Conservation (phyloP, 2,888 invertebrate genomes). For the Pterostichus madidus region DNA sequence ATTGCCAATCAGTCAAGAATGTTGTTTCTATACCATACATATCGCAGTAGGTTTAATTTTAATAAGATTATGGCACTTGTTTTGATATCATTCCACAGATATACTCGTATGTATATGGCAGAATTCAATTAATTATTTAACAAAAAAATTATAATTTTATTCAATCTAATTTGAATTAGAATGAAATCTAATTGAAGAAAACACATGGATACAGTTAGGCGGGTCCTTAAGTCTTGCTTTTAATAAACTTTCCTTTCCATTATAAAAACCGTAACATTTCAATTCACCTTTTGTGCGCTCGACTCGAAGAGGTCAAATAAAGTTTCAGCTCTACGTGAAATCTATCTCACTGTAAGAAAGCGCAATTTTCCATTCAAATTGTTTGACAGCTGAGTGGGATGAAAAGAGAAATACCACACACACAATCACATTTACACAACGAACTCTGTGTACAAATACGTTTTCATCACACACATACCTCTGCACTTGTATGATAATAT, state of each 20-base stretch:
- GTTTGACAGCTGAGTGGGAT: slow-evolving; percentile 43
- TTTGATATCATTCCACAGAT: background rate
- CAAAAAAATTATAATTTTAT: background rate
- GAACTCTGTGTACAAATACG: slow-evolving; percentile 1
- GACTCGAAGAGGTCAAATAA: slow-evolving; percentile 27
- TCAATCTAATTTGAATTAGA: background rate
- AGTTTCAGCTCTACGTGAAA: slow-evolving; percentile 26
- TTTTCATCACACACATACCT: slow-evolving; percentile 7
- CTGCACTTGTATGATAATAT: slow-evolving; percentile 32
- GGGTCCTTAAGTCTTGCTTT: background rate
- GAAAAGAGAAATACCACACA: slow-evolving; percentile 46
- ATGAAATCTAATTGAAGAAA: background rate
- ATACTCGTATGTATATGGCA: background rate
- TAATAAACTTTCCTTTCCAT: slow-evolving; percentile 32
- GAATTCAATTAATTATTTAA: slow-evolving; percentile 3
- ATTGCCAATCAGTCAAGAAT: too few relatives aligned
- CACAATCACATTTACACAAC: background rate
- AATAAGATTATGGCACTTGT: background rate
- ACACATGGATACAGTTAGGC: slow-evolving; percentile 12
- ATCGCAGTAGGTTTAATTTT: background rate
- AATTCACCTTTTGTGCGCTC: slow-evolving; percentile 14
- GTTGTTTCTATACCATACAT: background rate
- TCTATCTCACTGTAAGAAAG: slow-evolving; percentile 11
- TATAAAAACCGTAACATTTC: slow-evolving; percentile 31
- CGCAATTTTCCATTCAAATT: slow-evolving; percentile 19